Percentiles rank a stretch among this genome's conserved stretches.
Conservation (phyloP, 1,140 invertebrate genomes). For the Trachymyrmex cornetzi region DNA sequence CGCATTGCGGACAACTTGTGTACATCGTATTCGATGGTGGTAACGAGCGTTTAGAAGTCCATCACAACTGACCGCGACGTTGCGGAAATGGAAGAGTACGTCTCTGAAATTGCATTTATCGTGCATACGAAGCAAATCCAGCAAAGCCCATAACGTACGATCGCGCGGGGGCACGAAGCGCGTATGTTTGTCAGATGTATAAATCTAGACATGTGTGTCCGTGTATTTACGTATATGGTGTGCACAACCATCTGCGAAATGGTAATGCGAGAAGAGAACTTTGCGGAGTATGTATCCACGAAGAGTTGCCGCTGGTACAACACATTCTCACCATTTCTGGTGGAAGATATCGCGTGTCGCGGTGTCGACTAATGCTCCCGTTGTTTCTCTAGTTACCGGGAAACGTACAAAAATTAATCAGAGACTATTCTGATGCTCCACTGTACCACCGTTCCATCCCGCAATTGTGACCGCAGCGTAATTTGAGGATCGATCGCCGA, state of each 20-base stretch:
- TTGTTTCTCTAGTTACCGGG: neutral
- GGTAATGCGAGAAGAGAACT: constrained; percentile 66
- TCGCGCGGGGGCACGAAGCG: neutral
- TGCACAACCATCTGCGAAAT: constrained; percentile 17
- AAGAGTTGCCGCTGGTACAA: constrained; percentile 55
- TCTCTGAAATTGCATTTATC: constrained; percentile 61
- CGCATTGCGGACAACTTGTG: neutral
- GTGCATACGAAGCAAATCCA: constrained; percentile 30
- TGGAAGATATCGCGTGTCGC: constrained; percentile 61
- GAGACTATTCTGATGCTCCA: neutral
- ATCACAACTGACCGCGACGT: constrained; percentile 50
- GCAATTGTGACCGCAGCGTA: neutral
- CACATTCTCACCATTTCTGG: constrained; percentile 66
- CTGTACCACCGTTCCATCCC: neutral
- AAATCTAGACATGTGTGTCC: neutral
- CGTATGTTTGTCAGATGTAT: neutral
- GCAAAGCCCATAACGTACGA: neutral
- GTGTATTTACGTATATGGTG: neutral
- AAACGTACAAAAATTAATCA: constrained; percentile 16
- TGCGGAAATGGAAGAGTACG: constrained; percentile 57
- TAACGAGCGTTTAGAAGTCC: constrained; percentile 58
- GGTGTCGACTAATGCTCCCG: neutral
- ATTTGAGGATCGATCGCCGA: neutral
- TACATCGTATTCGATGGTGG: neutral
- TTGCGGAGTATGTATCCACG: constrained; percentile 28